Percentiles rank a stretch among this genome's conserved stretches.
Conservation (phyloP, 2,888 invertebrate genomes). For the Lomographa bimaculata region DNA sequence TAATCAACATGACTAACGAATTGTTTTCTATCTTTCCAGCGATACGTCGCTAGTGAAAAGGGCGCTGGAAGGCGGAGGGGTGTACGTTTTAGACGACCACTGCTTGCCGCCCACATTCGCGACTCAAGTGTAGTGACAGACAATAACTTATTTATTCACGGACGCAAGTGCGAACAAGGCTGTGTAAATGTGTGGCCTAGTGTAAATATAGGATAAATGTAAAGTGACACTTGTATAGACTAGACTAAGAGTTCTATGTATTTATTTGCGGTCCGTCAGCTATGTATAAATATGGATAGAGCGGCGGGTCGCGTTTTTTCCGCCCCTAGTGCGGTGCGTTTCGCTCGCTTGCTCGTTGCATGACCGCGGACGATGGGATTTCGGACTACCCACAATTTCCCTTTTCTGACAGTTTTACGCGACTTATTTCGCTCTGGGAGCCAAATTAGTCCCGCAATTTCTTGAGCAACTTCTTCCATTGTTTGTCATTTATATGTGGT, state of each 20-base stretch:
- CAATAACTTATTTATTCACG: conserved; percentile 72
- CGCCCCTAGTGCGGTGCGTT: conserved; percentile 23
- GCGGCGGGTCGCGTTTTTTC: conserved; percentile 56
- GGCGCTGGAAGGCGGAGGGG: conserved; percentile 86
- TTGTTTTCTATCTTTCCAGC: conserved; percentile 75
- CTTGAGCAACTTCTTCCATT: too few species aligned
- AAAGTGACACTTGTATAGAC: conserved; percentile 81
- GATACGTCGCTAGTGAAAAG: conserved; percentile 88
- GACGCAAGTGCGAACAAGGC: conserved; percentile 79
- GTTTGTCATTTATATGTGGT: too few species aligned
- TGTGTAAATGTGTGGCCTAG: conserved; percentile 63
- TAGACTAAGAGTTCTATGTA: conserved; percentile 79
- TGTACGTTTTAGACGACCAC: conserved; percentile 91
- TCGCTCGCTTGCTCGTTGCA: conserved; percentile 5
- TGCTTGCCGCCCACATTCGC: conserved; percentile 89
- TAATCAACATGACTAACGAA: too few species aligned
- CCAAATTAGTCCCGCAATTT: too few species aligned
- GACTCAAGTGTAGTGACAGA: conserved; percentile 88
- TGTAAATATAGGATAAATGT: conserved; percentile 81
- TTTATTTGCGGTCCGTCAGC: conserved; percentile 78
- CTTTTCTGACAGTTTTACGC: too few species aligned
- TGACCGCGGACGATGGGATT: conserved; percentile 8
- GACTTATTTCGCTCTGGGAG: too few species aligned
- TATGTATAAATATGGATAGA: conserved; percentile 71
- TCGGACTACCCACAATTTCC: conserved; percentile 5